Evolutionary conservation across 2,113 vertebrate species (phyloP).

Genomic region (Albula glossodonta): DNA sequence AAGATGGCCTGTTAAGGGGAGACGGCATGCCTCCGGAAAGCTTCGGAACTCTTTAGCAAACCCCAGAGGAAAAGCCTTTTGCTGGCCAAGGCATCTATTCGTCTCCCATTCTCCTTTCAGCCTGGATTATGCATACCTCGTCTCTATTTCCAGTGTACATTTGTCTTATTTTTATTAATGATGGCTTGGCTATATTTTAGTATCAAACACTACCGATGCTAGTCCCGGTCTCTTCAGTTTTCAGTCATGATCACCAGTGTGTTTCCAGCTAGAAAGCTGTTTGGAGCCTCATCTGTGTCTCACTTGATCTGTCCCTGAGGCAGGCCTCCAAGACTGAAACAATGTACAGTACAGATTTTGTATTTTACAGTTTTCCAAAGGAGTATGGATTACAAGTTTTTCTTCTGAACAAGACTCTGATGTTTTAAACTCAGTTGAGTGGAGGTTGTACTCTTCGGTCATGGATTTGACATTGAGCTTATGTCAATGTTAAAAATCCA

Average conservation of each 20-base stretch:
- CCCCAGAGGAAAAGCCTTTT: too few relatives aligned
- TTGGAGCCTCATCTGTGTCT: too few relatives aligned
- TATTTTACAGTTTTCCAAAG: too few relatives aligned
- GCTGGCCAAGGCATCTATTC: too few relatives aligned
- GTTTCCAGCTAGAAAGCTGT: neutral
- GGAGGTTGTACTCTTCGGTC: neutral
- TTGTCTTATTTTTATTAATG: neutral
- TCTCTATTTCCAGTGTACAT: neutral
- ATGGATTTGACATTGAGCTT: neutral
- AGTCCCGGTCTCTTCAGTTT: neutral
- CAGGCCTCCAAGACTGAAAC: too few relatives aligned
- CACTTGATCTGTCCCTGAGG: too few relatives aligned
- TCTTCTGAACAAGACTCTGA: too few relatives aligned
- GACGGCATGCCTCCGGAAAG: neutral
- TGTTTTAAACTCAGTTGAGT: too few relatives aligned
- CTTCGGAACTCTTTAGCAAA: neutral
- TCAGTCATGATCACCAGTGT: neutral
- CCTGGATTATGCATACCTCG: neutral
- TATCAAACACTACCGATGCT: neutral
- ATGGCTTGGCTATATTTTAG: neutral
- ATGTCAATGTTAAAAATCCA: neutral
- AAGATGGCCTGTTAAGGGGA: neutral
- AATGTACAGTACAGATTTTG: too few relatives aligned
- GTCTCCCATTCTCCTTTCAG: neutral
- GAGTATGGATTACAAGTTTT: too few relatives aligned